Conservation (phyloP, 2,797 vertebrate genomes). For the Macropodus opercularis region DNA sequence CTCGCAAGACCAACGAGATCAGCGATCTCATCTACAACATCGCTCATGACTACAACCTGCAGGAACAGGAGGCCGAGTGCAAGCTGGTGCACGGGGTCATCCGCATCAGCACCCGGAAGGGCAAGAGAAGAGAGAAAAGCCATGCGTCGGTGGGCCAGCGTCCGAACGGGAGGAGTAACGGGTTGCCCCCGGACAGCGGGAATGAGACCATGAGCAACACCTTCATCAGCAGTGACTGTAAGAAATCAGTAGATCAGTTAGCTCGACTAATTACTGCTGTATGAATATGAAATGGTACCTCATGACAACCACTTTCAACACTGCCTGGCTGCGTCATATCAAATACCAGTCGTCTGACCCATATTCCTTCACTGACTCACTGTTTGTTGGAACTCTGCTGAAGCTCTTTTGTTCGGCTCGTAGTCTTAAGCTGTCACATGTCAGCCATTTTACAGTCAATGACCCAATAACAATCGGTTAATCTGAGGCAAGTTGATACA, state of each 20-base stretch:
- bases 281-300: background rate
- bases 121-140: constrained; percentile 76
- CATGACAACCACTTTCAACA: background rate
- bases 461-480: constrained; percentile 46
- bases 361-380: constrained; percentile 58
- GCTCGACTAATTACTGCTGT: background rate
- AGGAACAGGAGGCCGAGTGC: constrained; percentile 97
- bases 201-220: constrained; percentile 94
- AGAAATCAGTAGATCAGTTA: constrained; percentile 27
- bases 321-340: constrained; percentile 23
- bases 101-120: constrained; percentile 95
- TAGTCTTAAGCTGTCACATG: constrained; percentile 32
- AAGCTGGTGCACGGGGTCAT: constrained; percentile 96
- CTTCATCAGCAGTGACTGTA: constrained; percentile 90
- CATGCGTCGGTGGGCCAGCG: constrained; percentile 78
- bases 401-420: constrained; percentile 44
- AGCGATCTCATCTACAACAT: constrained; percentile 98
- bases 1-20: constrained; percentile 98
- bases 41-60: constrained; percentile 96
- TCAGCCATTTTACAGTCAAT: constrained; percentile 26
- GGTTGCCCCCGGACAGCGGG: constrained; percentile 90
- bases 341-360: constrained; percentile 36
- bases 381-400: constrained; percentile 40
- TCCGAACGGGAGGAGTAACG: constrained; percentile 79
- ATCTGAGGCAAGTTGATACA: constrained; percentile 55